Evolutionary conservation across 1,140 invertebrate genomes (phyloP).

Genomic region (Drosophila pachea): DNA sequence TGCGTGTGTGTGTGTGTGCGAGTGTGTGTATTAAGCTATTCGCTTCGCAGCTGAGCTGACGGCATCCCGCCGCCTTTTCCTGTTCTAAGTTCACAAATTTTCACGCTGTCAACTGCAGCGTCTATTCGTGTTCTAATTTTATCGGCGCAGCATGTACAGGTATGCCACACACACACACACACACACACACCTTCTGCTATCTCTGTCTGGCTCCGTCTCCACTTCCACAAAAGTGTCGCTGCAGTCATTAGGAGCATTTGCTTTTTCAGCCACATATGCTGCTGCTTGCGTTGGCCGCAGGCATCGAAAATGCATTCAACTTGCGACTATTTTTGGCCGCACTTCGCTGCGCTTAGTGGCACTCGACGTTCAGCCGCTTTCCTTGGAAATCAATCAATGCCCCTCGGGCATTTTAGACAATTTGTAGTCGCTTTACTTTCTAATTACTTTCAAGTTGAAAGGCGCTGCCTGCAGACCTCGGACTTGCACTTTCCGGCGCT

Average conservation of each 20-base stretch:
- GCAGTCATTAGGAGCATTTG: constrained; percentile 67
- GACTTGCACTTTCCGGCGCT: constrained; percentile 6
- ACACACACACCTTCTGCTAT: background rate
- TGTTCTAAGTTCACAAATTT: constrained; percentile 75
- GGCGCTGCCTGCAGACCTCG: constrained; percentile 14
- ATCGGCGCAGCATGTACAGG: constrained; percentile 59
- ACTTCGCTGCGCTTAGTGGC: constrained; percentile 33
- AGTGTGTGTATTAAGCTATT: constrained; percentile 34
- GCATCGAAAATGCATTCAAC: constrained; percentile 44
- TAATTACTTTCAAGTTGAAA: constrained; percentile 73
- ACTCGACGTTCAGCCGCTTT: constrained; percentile 54
- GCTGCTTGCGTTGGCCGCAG: constrained; percentile 37
- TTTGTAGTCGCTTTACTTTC: constrained; percentile 72
- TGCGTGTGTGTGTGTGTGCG: no score
- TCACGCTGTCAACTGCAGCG: constrained; percentile 73
- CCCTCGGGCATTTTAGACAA: constrained; percentile 51
- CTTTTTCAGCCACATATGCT: constrained; percentile 56
- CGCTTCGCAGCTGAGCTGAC: constrained; percentile 28
- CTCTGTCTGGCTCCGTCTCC: background rate
- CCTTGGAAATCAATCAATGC: constrained; percentile 73
- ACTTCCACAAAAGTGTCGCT: constrained; percentile 74
- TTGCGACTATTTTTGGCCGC: constrained; percentile 41
- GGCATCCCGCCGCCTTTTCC: constrained; percentile 64
- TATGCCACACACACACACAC: constrained; percentile 41
- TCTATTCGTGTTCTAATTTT: constrained; percentile 70